Evolutionary conservation across 2,797 vertebrate species (phyloP), one percentile per base, ranked within the genome.

Genomic region (Lacerta agilis): DNA sequence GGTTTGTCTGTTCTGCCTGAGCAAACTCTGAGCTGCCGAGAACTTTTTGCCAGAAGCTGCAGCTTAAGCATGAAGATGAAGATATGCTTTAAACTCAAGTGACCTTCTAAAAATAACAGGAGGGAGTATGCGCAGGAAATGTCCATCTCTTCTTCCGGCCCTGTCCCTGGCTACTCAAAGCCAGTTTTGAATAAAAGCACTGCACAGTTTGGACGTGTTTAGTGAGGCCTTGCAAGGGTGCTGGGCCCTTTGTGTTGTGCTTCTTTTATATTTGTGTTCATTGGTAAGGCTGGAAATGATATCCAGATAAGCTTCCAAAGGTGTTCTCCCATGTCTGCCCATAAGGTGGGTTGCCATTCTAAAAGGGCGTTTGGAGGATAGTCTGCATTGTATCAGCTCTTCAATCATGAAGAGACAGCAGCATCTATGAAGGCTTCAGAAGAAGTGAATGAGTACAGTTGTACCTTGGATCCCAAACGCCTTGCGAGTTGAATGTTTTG

Each of bases 1-100:
- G 55, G 45, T 55, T 75, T 86, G 45, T 86, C 77, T 27, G 66
- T 80, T 86, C 67, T n/a, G 67, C 45, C 69, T 72, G 66, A 86
- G 67, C 33, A 72, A 23, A 43, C 27, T 73, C 27, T 73, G 13
- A 67, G 79, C 58, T 87, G 76, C 73, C 25, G 66, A 80, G 79
- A 87, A 87, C 29, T 45, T 61, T 33, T 80, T 73, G 55, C 79
- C 49, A 17, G 86, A 61, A 73, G 27, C 78, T 43, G 67, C 71
- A 64, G 78, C 33, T 41, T 78, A 55, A 36, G 20, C 45, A 61
- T 23, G 43, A 58, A 87, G 86, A 81, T 75, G 38, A 87, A 87
- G 78, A 73, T 27, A 41, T 23, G 7, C 36, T 73, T 87, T 61
- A 64, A 75, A 87, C 49, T 64, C 10, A 15, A 73, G 49, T 61